Percentiles rank a stretch among this genome's conserved stretches.
Evolutionary conservation across 2,113 vertebrate genomes (phyloP).

Genomic region (Engraulis encrasicolus): DNA sequence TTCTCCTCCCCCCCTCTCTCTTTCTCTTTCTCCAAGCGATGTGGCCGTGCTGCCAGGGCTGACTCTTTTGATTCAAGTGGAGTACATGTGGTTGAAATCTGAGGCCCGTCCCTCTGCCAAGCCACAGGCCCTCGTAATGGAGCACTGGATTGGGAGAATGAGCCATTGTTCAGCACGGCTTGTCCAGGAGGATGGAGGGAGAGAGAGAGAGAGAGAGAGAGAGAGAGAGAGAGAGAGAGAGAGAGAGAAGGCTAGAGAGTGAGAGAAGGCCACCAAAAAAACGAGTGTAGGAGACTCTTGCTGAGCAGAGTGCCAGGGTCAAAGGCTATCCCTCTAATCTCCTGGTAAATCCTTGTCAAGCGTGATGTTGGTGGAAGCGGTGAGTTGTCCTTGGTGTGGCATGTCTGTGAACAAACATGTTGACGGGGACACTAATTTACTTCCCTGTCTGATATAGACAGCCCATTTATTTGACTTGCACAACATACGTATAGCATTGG

Average conservation of each 20-base stretch:
- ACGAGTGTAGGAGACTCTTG: conserved; percentile 43
- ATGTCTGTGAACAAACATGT: not conserved
- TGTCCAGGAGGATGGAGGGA: conserved; percentile 64
- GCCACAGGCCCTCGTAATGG: conserved; percentile 83
- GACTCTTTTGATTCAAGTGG: conserved; percentile 86
- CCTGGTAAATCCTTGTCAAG: conserved; percentile 53
- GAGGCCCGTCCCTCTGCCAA: conserved; percentile 86
- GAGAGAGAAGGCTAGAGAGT: not conserved
- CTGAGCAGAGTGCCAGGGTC: conserved; percentile 60
- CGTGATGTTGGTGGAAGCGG: not conserved
- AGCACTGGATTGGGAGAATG: conserved; percentile 85
- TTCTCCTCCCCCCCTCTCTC: conserved; percentile 44
- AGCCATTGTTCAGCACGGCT: conserved; percentile 84
- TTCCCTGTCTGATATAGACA: not conserved
- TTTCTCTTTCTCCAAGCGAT: conserved; percentile 41
- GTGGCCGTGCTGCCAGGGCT: conserved; percentile 77
- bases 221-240: conserved; percentile 18
- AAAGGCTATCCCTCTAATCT: conserved; percentile 62
- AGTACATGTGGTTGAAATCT: conserved; percentile 98
- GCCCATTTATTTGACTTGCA: not conserved
- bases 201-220: conserved; percentile 52
- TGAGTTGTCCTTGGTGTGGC: not conserved
- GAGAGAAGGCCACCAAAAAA: conserved; percentile 23
- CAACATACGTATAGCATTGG: not conserved
- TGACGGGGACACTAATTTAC: not conserved